Base-by-base conservation (phyloP, 2,888 invertebrate genomes). In the Drosophila paucipuncta region DNA sequence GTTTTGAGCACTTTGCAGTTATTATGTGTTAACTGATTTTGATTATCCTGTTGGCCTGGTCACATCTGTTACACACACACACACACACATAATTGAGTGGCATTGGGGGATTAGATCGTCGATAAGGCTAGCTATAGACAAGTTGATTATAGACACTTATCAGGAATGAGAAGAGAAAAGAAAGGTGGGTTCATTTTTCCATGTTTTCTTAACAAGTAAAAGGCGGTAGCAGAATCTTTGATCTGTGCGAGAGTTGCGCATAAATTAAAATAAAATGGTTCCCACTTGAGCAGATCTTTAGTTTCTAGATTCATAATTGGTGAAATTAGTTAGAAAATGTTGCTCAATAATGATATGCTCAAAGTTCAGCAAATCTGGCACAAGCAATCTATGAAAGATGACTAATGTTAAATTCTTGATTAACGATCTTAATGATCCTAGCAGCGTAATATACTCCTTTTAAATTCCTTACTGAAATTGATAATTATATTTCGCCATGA, bases 1-100 rank as follows among this genome's bases (percentile, higher is more conserved):
- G 41, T 55, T 73, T 79, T 62, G 69, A 65, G 58, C 79, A 57
- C 74, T 78, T 79, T 68, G 78, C 79, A 73, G 79, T 82, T 79
- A 87, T 87, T 90, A 84, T 84, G 84, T 84, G 84, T 76, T 84
- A 89, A 84, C 88, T 88, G 90, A 89, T 86, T 85, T 78, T 84
- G 76, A 85, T 90, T 89, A 89, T 89, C 85, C 84, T 78, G 73
- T 60, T 68, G 22, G 50, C 37, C 63, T 68, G 22, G 50, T 30
- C 30, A 5, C 49, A n/a, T 58, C 58, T 58, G 5, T 4, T 37
- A 25, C 33, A 35, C 65, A 39, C 9, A 65, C 49, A 18, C 31
- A 22, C 37, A 22, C 39, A 35, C 65, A 41, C 18, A 66, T 68
- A 70, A 63, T 33, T 58, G 63, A 61, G 64, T 62, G 59, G 31